Evolutionary conservation across 2,888 invertebrate species (phyloP).

Genomic region (Myopa tessellatipennis): DNA sequence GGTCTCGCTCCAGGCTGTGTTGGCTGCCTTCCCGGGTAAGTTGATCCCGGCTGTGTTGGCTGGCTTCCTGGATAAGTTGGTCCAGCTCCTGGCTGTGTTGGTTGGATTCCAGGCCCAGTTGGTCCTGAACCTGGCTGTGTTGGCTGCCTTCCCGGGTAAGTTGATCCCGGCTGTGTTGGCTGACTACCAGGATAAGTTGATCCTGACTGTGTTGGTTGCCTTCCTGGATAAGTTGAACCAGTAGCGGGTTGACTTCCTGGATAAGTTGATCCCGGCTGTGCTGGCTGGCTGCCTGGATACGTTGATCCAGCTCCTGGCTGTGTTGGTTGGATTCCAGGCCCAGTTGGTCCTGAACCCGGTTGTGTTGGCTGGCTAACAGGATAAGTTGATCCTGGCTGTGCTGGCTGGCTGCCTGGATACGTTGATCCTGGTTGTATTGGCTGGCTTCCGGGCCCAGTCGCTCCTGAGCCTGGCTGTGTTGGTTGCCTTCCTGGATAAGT

Average conservation of each 20-base stretch:
- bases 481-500: slow-evolving; percentile 25
- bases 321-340: slow-evolving; percentile 40
- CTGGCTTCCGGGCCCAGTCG: slow-evolving; percentile 36
- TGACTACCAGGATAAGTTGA: background rate
- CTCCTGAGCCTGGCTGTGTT: slow-evolving; percentile 37
- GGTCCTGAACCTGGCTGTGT: slow-evolving; percentile 18
- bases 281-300: slow-evolving; percentile 34
- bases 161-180: slow-evolving; percentile 16
- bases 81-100: slow-evolving; percentile 24
- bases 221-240: slow-evolving; percentile 39
- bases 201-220: slow-evolving; percentile 24
- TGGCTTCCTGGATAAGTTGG: slow-evolving; percentile 37
- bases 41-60: slow-evolving; percentile 36
- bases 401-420: slow-evolving; percentile 38
- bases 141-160: slow-evolving; percentile 40
- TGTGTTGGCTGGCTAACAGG: slow-evolving; percentile 45
- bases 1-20: slow-evolving; percentile 30
- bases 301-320: slow-evolving; percentile 34
- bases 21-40: slow-evolving; percentile 36
- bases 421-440: slow-evolving; percentile 25
- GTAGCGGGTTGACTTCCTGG: slow-evolving; percentile 38
- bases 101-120: background rate
- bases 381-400: slow-evolving; percentile 23
- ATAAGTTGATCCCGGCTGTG: slow-evolving; percentile 31
- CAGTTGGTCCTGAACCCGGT: slow-evolving; percentile 38